phyloP scores from a whole-genome alignment of 2,888 invertebrate genomes.

The Luperina nickerlii region DNA sequence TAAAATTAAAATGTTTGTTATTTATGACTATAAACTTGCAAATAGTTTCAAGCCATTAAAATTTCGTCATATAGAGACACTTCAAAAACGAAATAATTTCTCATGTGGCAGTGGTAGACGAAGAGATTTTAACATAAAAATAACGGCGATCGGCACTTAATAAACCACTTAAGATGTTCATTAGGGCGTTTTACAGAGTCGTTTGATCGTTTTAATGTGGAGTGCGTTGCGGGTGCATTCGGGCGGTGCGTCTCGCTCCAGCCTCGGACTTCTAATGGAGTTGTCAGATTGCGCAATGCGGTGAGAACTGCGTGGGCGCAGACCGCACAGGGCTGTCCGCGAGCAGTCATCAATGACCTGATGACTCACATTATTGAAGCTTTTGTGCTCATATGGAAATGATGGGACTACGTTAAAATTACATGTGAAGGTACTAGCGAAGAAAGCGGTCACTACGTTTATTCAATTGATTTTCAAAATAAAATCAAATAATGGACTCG shows the following conservation, averaged over 20 bases:
- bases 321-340: conserved; percentile 74
- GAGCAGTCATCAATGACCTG: conserved; percentile 39
- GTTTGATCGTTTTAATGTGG: conserved; percentile 87
- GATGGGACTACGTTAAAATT: not conserved
- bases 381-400: not conserved
- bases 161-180: conserved; percentile 89
- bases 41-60: conserved; percentile 64
- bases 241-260: conserved; percentile 66
- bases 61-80: conserved; percentile 65
- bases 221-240: conserved; percentile 74
- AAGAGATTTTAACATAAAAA: conserved; percentile 84
- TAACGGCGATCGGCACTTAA: conserved; percentile 88
- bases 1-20: conserved; percentile 55
- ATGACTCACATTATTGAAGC: conserved; percentile 49
- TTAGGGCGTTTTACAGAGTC: conserved; percentile 84
- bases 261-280: conserved; percentile 84
- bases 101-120: conserved; percentile 78
- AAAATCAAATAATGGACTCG: not conserved
- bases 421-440: not conserved
- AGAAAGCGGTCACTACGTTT: not conserved
- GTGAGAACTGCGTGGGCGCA: conserved; percentile 83
- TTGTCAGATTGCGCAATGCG: conserved; percentile 84
- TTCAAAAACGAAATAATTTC: conserved; percentile 69
- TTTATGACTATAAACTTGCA: conserved; percentile 65
- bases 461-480: not conserved